Base-by-base conservation (phyloP, 2,113 vertebrate genomes). In the Argyrosomus japonicus region DNA sequence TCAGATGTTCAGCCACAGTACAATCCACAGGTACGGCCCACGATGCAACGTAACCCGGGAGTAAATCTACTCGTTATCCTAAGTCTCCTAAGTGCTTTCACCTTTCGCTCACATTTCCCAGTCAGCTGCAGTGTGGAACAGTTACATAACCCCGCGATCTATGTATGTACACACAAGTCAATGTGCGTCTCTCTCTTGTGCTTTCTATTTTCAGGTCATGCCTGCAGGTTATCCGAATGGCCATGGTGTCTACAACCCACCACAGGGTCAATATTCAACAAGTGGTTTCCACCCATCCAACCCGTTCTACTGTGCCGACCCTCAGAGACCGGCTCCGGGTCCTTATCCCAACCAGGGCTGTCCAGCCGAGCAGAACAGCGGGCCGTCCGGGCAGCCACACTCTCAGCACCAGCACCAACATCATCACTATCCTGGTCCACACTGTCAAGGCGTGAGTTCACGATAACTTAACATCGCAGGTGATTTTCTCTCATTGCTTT, bases 271-370 rank as follows among this genome's bases (percentile, higher is more conserved):
- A 29, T 96, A 96, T 79, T 81, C 95, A 2, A 27, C 94, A 15
- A 92, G 92, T 76, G 87, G 92, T 67, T 94, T 96, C 63, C 95
- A 96, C 75, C 94, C 95, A 3, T 94, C 95, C 77, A 96, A 95
- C 71, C 95, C 94, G 2, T 96, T 96, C 88, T 96, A 96, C 90
- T 95, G 95, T 84, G 93, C 93, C 14, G 94, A 95, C 51, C 82
- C 93, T 57, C 91, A 91, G 73, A 91, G 94, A 78, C 84, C 91
- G 5, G 83, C 91, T 40, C 90, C 82, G 19, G 89, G 83, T 69
- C 77, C 92, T 48, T 96, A 95, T 84, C 90, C 94, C 12, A 91
- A 61, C 85, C 95, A 95, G 74, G 93, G 85, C 36, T 94, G 93
- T 65, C 88, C 93, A 17, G 73, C 86, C 0, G 94, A 96, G 71